A percentile compares a stretch with the other conserved stretches of the same genome.
phyloP scores from a whole-genome alignment of 1,140 invertebrate genomes.

The Pogonomyrmex barbatus region DNA sequence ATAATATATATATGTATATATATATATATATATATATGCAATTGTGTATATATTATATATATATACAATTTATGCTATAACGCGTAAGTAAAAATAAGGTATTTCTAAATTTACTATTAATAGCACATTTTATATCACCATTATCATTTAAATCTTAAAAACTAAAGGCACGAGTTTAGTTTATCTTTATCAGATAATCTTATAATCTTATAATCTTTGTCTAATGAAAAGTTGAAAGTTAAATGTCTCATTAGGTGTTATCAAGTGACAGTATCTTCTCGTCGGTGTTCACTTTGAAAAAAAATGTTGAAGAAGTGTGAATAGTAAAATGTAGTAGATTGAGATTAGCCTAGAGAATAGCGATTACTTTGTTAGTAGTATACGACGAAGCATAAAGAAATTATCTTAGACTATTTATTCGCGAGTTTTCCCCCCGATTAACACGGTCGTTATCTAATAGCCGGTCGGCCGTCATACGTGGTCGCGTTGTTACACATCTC shows the following conservation, averaged over 20 bases:
- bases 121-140: neutral
- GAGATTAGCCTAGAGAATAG: slow-evolving; percentile 74
- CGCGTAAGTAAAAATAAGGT: neutral
- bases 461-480: slow-evolving; percentile 97
- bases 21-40: too few relatives aligned
- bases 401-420: slow-evolving; percentile 56
- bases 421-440: slow-evolving; percentile 50
- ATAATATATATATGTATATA: too few relatives aligned
- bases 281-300: slow-evolving; percentile 26
- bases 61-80: neutral
- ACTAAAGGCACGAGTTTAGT: neutral
- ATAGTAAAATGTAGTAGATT: slow-evolving; percentile 80
- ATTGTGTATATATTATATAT: too few relatives aligned
- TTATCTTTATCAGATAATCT: neutral
- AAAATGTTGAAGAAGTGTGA: slow-evolving; percentile 58
- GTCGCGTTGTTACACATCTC: slow-evolving; percentile 95
- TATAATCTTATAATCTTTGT: neutral
- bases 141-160: neutral
- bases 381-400: slow-evolving; percentile 66
- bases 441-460: slow-evolving; percentile 86
- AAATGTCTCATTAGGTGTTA: slow-evolving; percentile 1
- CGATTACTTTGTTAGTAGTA: slow-evolving; percentile 72
- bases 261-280: slow-evolving; percentile 53
- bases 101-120: neutral
- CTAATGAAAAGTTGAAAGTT: neutral